Conservation (phyloP, 1,140 invertebrate genomes). For the Drosophila pandora region DNA sequence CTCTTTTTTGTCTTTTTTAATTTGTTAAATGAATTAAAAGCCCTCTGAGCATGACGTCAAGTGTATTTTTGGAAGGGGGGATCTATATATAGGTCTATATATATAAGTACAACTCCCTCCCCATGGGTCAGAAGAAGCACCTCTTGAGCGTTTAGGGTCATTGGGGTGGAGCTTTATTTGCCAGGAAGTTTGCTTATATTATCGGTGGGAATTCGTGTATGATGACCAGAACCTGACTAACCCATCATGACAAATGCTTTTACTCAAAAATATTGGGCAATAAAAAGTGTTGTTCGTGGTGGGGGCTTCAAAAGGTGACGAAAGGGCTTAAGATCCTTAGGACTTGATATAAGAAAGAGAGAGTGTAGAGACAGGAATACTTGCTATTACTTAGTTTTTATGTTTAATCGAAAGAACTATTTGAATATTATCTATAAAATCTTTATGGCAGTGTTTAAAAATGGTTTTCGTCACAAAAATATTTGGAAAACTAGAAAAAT, state of each 20-base stretch:
- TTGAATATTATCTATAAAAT: too few species aligned
- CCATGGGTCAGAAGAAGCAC: slow-evolving; percentile 37
- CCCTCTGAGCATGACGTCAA: slow-evolving; percentile 15
- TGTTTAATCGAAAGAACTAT: too few species aligned
- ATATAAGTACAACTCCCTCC: neutral
- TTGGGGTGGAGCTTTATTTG: slow-evolving; percentile 22
- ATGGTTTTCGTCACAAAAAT: too few species aligned
- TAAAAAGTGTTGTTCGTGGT: neutral
- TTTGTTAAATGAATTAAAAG: slow-evolving; percentile 65
- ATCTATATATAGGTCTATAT: neutral
- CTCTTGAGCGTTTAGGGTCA: neutral
- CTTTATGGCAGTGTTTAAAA: too few species aligned
- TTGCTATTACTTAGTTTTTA: too few species aligned
- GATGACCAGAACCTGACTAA: slow-evolving; percentile 44
- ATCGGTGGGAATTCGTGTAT: slow-evolving; percentile 21
- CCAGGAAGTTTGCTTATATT: slow-evolving; percentile 60
- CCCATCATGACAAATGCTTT: slow-evolving; percentile 25
- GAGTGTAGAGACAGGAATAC: neutral
- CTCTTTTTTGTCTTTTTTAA: slow-evolving; percentile 47
- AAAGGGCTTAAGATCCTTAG: too few species aligned
- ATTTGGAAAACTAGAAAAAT: too few species aligned
- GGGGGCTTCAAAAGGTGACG: too few species aligned
- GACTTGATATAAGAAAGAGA: too few species aligned
- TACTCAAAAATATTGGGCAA: neutral
- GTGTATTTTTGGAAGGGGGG: slow-evolving; percentile 18